Evolutionary conservation across 1,140 invertebrate species (phyloP).

Genomic region (Drosophila paulistorum): DNA sequence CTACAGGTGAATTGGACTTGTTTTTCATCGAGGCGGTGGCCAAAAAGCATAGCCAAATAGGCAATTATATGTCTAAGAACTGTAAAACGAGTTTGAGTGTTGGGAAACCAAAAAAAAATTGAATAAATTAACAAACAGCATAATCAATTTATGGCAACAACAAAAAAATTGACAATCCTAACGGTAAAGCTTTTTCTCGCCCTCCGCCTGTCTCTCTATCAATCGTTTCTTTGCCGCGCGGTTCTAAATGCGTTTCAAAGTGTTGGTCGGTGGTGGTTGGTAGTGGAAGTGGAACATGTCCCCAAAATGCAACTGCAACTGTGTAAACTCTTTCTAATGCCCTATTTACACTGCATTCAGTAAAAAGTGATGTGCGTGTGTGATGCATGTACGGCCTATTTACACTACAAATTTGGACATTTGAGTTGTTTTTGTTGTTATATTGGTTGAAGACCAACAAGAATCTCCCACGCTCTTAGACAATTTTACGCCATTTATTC

Average conservation of each 20-base stretch:
- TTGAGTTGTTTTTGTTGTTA: neutral
- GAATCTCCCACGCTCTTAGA: conserved; percentile 59
- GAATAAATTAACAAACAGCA: conserved; percentile 73
- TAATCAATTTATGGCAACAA: conserved; percentile 69
- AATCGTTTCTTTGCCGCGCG: neutral
- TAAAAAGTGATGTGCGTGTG: conserved; percentile 16
- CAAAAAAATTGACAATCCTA: conserved; percentile 30
- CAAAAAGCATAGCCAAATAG: conserved; percentile 17
- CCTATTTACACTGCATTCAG: conserved; percentile 45
- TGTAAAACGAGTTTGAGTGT: conserved; percentile 55
- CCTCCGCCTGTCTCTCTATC: neutral
- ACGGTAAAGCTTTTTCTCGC: conserved; percentile 47
- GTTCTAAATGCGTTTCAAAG: conserved; percentile 41
- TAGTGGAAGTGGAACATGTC: conserved; percentile 69
- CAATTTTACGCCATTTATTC: conserved; percentile 28
- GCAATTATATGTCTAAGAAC: conserved; percentile 37
- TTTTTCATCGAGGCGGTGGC: conserved; percentile 50
- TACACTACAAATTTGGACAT: conserved; percentile 9
- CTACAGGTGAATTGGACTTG: conserved; percentile 72
- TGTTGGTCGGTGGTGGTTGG: neutral
- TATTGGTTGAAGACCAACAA: conserved; percentile 17
- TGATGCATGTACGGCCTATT: neutral
- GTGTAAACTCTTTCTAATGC: conserved; percentile 45
- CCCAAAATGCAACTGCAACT: conserved; percentile 60
- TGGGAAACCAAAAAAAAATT: conserved; percentile 45